phyloP scores from a whole-genome alignment of 2,888 invertebrate species.

The Apoderus coryli region DNA sequence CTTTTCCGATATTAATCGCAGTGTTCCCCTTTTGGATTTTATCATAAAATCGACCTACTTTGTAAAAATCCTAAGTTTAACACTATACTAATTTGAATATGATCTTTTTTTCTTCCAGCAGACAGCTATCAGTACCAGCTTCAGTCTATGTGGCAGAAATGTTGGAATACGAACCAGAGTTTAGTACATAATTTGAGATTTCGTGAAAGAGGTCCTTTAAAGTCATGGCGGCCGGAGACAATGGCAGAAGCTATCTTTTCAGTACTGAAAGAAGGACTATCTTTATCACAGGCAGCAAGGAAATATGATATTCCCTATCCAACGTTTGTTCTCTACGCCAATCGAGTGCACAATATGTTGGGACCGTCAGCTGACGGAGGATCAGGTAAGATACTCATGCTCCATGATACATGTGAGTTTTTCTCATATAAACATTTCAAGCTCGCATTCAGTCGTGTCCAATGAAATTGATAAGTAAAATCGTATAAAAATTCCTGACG shows the following conservation, averaged over 20 bases:
- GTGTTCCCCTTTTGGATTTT: too few relatives aligned
- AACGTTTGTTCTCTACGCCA: conserved; percentile 85
- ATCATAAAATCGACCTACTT: too few relatives aligned
- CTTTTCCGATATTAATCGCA: too few relatives aligned
- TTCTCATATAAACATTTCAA: too few relatives aligned
- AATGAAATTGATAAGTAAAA: too few relatives aligned
- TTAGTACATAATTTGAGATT: conserved; percentile 82
- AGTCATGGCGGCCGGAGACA: conserved; percentile 87
- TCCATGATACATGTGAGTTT: too few relatives aligned
- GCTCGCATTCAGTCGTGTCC: too few relatives aligned
- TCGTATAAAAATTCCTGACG: too few relatives aligned
- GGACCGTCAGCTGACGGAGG: conserved; percentile 86
- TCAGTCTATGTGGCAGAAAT: conserved; percentile 92
- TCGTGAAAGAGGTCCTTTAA: conserved; percentile 81
- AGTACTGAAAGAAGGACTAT: conserved; percentile 79
- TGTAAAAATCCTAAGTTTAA: too few relatives aligned
- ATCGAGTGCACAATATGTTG: conserved; percentile 85
- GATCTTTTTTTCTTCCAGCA: conserved; percentile 40
- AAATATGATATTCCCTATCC: conserved; percentile 93
- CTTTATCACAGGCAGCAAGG: conserved; percentile 78
- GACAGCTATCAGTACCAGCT: conserved; percentile 92
- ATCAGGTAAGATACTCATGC: conserved; percentile 60
- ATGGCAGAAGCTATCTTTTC: conserved; percentile 93
- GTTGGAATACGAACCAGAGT: conserved; percentile 88
- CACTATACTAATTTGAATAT: conserved; percentile 2